Evolutionary conservation across 2,888 invertebrate species (phyloP), one percentile per base, ranked within the genome.

Genomic region (Diplazon laetatorius): DNA sequence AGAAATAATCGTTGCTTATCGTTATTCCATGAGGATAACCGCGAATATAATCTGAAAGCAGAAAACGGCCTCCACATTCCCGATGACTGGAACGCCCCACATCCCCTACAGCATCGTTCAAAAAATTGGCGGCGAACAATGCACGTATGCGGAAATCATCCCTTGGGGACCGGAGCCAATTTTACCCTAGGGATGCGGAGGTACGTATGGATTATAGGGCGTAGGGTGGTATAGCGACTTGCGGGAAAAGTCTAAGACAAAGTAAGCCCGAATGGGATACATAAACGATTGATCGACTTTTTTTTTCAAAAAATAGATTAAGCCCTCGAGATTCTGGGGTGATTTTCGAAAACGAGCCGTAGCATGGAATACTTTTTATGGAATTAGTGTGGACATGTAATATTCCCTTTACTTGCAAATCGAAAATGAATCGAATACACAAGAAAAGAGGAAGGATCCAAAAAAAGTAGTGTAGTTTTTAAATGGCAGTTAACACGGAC

Each of bases 141-240:
- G 39, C 60, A 39, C 35, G 52, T 39, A 60, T 22, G 60, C 55
- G 76, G 74, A 82, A 80, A 84, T 82, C 82, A 76, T 80, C 80
- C 82, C 80, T 75, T 44, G 50, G 62, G 80, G 77, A 78, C 73
- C 77, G 76, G 81, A 84, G 84, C 83, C 85, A 87, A 88, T 88
- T 85, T 87, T 82, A 83, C 87, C 85, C 87, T 76, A 69, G 88
- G 87, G 87, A 87, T 57, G 12, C 14, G 30, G 0, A 14, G 9
- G 30, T 42, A n/a, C 42, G 42, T 60, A 60, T 44, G 60, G 42
- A 60, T 39, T 60, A 60, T 55, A 14, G 30, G 52, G 1, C 9
- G 52, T 25, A 44, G 10, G 25, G 10, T 44, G 39, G 42, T 62
- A 14, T 44, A 44, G 62, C 25, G n/a, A 25, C 35, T 12, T n/a